Conservation (phyloP, 2,888 invertebrate genomes). For the Tipula unca region DNA sequence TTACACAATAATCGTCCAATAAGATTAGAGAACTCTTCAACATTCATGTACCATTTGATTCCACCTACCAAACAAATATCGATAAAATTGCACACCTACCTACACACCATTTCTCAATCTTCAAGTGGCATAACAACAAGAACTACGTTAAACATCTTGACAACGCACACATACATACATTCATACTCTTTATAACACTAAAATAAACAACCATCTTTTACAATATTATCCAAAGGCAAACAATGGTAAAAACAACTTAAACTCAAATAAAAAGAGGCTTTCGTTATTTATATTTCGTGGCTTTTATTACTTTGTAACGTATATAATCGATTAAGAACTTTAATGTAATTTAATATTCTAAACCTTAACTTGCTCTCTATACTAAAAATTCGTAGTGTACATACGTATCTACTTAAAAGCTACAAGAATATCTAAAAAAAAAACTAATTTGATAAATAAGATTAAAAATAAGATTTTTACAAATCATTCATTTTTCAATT, state of each 20-base stretch:
- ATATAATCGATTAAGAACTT: not conserved
- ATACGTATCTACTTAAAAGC: not conserved
- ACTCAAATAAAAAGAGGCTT: not conserved
- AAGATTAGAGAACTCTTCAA: no score
- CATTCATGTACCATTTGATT: no score
- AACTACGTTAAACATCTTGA: not conserved
- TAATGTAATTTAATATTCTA: not conserved
- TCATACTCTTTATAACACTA: not conserved
- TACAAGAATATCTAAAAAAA: not conserved
- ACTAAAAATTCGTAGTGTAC: not conserved
- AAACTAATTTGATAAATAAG: not conserved
- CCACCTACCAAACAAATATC: not conserved
- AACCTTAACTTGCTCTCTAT: not conserved
- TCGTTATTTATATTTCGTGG: not conserved
- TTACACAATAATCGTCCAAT: no score
- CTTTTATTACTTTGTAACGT: not conserved
- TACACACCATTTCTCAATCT: not conserved
- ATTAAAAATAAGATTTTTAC: not conserved
- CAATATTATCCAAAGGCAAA: not conserved
- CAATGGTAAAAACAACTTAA: not conserved
- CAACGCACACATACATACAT: not conserved
- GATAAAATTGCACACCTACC: not conserved
- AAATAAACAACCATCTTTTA: not conserved
- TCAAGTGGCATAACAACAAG: not conserved
- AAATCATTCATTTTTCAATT: slow-evolving; percentile 14